A percentile compares a stretch with the other conserved stretches of the same genome.
Evolutionary conservation across 2,797 vertebrate genomes (phyloP).

Genomic region (Chanos chanos): DNA sequence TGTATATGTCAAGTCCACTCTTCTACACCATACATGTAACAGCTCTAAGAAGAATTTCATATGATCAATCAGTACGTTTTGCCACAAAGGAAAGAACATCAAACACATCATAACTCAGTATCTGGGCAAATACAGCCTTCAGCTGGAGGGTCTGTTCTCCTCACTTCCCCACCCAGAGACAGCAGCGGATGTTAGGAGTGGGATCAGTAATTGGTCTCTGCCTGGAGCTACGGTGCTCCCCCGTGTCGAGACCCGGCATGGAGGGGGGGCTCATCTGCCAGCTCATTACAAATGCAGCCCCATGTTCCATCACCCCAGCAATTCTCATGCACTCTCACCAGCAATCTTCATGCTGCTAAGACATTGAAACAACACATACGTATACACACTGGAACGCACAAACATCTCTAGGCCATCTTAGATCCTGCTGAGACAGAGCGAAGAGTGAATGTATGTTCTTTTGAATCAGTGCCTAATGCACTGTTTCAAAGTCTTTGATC

Average conservation of each 20-base stretch:
- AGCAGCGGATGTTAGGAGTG: slow-evolving; percentile 1
- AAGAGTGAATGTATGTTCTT: neutral
- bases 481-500: neutral
- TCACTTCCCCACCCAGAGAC: neutral
- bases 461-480: slow-evolving; percentile 2
- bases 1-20: no score
- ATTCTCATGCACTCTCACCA: neutral
- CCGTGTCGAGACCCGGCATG: neutral
- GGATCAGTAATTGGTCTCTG: slow-evolving; percentile 11
- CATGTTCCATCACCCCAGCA: slow-evolving; percentile 3
- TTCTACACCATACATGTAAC: no score
- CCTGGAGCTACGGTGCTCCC: neutral
- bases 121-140: slow-evolving; percentile 1
- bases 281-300: slow-evolving; percentile 16
- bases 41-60: no score
- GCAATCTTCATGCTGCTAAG: neutral
- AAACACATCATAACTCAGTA: neutral
- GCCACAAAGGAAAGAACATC: no score
- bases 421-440: neutral
- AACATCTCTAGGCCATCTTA: neutral
- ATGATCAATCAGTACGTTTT: no score
- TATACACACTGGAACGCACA: neutral
- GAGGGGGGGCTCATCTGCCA: neutral
- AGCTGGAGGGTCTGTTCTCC: neutral
- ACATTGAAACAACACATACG: neutral